Percentiles rank a stretch among this genome's conserved stretches.
These are phyloP conservation scores for Calidris pugnax DNA, from an alignment of 2,113 vertebrate species.

Conservation along the genomic window DNA sequence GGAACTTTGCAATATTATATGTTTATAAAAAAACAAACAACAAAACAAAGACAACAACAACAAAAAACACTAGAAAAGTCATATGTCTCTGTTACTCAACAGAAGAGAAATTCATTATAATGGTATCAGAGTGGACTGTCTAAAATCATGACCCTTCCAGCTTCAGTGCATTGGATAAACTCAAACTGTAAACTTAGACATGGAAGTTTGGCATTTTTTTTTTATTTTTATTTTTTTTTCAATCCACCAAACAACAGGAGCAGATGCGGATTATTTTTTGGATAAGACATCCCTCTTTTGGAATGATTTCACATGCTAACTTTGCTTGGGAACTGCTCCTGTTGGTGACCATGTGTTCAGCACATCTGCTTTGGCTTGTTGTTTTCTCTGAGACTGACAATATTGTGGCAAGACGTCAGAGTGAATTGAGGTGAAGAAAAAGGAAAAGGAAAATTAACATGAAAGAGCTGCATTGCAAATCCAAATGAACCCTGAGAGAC, in stretches of 20 bases:
- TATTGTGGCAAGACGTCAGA: conserved; percentile 61
- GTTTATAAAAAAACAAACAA: not conserved
- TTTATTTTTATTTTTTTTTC: not conserved
- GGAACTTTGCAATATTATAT: not conserved
- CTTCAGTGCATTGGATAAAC: not conserved
- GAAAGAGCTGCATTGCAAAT: conserved; percentile 28
- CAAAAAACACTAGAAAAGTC: not conserved
- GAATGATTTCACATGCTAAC: conserved; percentile 64
- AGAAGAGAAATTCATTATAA: not conserved
- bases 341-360: conserved; percentile 69
- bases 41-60: no score
- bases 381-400: conserved; percentile 65
- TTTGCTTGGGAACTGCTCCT: conserved; percentile 65
- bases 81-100: not conserved
- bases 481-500: conserved; percentile 22
- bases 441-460: conserved; percentile 30
- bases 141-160: not conserved
- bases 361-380: conserved; percentile 71
- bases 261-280: conserved; percentile 60
- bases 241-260: conserved; percentile 43
- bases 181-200: not conserved
- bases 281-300: conserved; percentile 41
- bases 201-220: not conserved
- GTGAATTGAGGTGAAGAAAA: conserved; percentile 54
- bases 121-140: no score